These are phyloP conservation scores for rabbit (Oryctolagus cuniculus) DNA, from an alignment of 2,113 vertebrate species.

Conservation along the genomic window DNA sequence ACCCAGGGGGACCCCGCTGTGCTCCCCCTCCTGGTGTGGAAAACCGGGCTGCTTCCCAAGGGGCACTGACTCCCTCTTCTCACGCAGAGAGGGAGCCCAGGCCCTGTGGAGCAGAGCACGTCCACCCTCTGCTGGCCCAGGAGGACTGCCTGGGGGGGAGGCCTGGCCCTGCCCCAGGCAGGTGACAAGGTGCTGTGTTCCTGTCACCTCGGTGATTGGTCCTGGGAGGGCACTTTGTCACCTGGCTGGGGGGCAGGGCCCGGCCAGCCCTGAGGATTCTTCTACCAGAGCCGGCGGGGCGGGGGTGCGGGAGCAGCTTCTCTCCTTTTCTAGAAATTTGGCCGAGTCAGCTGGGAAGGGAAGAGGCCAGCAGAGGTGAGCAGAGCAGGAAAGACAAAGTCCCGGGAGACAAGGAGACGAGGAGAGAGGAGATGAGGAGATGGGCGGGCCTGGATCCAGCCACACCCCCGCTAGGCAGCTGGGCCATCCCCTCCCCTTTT, in stretches of 20 bases:
- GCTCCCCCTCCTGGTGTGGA: not conserved
- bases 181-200: not conserved
- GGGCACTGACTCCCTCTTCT: not conserved
- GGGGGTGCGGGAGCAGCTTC: not conserved
- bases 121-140: not conserved
- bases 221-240: not conserved
- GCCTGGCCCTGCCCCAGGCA: not conserved
- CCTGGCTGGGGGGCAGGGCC: not conserved
- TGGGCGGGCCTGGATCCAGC: not conserved
- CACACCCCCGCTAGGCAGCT: fast-evolving
- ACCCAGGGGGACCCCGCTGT: not conserved
- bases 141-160: too few relatives aligned
- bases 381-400: not conserved
- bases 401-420: too few relatives aligned
- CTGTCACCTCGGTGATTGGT: not conserved
- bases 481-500: fast-evolving
- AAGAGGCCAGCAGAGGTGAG: not conserved
- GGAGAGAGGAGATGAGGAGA: too few relatives aligned
- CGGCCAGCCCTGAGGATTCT: not conserved
- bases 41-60: not conserved
- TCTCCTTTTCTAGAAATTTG: not conserved
- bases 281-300: not conserved
- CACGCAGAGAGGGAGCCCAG: not conserved
- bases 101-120: too few relatives aligned
- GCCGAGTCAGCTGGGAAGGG: fast-evolving